Percentiles rank a stretch among this genome's conserved stretches.
phyloP scores from a whole-genome alignment of 2,888 invertebrate genomes.

The Fissipunctia ypsillon region DNA sequence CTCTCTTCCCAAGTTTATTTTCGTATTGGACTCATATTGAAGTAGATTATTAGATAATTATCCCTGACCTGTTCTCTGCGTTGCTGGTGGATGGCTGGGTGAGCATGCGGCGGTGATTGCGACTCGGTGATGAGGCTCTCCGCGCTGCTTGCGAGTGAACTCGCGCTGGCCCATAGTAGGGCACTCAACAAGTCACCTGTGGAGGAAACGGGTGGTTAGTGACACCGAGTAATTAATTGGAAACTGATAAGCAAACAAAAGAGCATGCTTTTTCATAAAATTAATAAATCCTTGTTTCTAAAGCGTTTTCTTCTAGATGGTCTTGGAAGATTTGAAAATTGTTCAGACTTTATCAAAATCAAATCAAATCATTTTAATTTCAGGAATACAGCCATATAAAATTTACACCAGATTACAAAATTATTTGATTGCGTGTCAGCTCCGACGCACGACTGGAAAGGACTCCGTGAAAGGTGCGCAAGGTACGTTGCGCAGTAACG shows the following conservation, averaged over 20 bases:
- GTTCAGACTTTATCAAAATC: too few relatives aligned
- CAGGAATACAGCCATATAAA: too few relatives aligned
- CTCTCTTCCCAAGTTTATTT: too few relatives aligned
- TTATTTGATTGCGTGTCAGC: too few relatives aligned
- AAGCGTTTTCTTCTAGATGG: not conserved
- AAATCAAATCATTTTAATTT: too few relatives aligned
- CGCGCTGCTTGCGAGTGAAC: constrained; percentile 85
- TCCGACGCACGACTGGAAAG: too few relatives aligned
- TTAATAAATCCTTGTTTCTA: not conserved
- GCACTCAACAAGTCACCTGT: constrained; percentile 89
- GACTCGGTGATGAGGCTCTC: constrained; percentile 85
- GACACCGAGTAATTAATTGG: not conserved
- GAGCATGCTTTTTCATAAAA: not conserved
- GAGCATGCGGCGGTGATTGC: constrained; percentile 77
- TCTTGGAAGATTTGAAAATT: not conserved
- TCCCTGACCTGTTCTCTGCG: constrained; percentile 66
- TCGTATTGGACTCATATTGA: too few relatives aligned
- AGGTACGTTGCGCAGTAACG: too few relatives aligned
- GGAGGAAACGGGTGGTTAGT: not conserved
- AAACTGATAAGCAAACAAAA: not conserved
- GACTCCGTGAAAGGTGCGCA: too few relatives aligned
- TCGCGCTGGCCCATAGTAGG: constrained; percentile 86
- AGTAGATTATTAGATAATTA: too few relatives aligned
- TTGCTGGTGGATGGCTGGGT: constrained; percentile 75
- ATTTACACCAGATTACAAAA: too few relatives aligned